phyloP scores from a whole-genome alignment of 2,113 vertebrate species.

The Xenopus tropicalis region DNA sequence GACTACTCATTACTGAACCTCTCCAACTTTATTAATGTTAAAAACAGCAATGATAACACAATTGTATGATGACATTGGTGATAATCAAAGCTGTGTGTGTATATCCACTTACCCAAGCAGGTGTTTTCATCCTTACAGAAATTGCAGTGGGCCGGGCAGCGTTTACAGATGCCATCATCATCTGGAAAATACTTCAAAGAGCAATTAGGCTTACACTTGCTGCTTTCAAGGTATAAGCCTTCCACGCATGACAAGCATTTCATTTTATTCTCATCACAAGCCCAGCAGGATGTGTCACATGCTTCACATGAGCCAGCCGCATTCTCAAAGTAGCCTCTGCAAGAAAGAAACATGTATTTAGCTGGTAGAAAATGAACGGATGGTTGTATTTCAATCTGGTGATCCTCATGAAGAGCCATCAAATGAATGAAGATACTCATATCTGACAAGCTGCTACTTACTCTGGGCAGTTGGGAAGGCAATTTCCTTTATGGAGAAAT shows the following conservation, averaged over 20 bases:
- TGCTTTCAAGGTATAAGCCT: slow-evolving; percentile 61
- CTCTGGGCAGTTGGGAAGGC: slow-evolving; percentile 71
- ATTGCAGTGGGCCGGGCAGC: slow-evolving; percentile 66
- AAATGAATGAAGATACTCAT: neutral
- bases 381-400: neutral
- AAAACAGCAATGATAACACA: too few species aligned
- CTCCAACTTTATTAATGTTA: too few species aligned
- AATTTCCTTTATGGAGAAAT: slow-evolving; percentile 66
- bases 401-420: neutral
- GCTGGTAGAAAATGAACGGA: neutral
- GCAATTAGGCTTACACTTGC: slow-evolving; percentile 62
- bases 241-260: slow-evolving; percentile 68
- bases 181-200: slow-evolving; percentile 58
- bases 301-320: slow-evolving; percentile 56
- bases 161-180: slow-evolving; percentile 63
- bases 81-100: too few species aligned
- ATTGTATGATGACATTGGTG: too few species aligned
- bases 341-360: slow-evolving; percentile 19
- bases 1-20: too few species aligned
- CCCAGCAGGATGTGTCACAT: slow-evolving; percentile 63
- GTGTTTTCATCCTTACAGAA: slow-evolving; percentile 58
- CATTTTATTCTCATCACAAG: slow-evolving; percentile 63
- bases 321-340: slow-evolving; percentile 67
- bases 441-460: slow-evolving; percentile 50
- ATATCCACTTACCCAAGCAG: slow-evolving; percentile 58